These are phyloP conservation scores for Epicampocera succincta DNA, from an alignment of 2,888 invertebrate genomes.

Conservation along the genomic window DNA sequence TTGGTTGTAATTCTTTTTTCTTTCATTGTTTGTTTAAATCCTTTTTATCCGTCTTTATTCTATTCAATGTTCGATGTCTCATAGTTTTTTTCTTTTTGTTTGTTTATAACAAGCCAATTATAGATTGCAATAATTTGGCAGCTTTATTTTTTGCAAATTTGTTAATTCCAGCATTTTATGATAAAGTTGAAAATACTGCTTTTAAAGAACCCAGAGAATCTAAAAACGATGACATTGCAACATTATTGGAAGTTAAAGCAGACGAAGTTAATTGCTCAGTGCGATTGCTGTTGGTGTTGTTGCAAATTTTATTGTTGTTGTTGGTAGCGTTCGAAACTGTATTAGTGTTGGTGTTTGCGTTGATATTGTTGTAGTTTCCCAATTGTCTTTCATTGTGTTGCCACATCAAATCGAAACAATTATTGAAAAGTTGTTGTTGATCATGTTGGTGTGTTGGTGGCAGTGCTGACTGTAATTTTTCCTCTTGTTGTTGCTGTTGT, in stretches of 20 bases:
- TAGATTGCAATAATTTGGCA: background rate
- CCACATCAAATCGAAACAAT: conserved; percentile 82
- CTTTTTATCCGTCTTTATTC: too few species aligned
- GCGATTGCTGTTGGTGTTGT: conserved; percentile 66
- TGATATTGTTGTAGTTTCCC: conserved; percentile 69
- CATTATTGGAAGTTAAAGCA: conserved; percentile 73
- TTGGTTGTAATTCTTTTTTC: too few species aligned
- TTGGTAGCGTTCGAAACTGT: conserved; percentile 41
- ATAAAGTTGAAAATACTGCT: conserved; percentile 78
- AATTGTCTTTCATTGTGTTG: conserved; percentile 68
- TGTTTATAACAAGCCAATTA: background rate
- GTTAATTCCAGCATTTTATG: conserved; percentile 69
- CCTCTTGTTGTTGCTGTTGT: conserved; percentile 56
- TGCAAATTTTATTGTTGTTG: conserved; percentile 67
- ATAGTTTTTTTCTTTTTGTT: too few species aligned
- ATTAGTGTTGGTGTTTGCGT: conserved; percentile 19
- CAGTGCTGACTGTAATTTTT: conserved; percentile 29
- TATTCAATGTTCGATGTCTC: too few species aligned
- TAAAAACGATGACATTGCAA: conserved; percentile 72
- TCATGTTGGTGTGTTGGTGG: conserved; percentile 68
- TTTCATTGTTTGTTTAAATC: too few species aligned
- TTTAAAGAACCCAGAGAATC: conserved; percentile 76
- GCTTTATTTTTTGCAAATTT: background rate
- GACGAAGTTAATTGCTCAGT: conserved; percentile 58
- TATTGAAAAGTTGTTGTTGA: conserved; percentile 78